Conservation (phyloP, 2,888 invertebrate genomes). For the Ceramica pisi region DNA sequence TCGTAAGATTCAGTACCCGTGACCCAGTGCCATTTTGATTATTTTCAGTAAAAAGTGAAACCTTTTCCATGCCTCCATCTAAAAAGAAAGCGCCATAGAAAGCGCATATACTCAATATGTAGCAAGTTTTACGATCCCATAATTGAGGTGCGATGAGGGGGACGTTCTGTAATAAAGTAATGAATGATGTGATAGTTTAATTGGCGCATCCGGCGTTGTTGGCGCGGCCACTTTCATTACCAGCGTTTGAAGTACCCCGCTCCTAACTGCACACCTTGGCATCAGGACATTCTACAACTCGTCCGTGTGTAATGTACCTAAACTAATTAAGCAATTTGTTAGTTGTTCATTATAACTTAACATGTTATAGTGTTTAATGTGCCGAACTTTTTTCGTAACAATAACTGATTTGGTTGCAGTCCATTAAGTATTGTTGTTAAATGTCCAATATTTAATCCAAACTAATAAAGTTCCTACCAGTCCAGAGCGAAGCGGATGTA, state of each 20-base stretch:
- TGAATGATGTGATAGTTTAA: slow-evolving; percentile 86
- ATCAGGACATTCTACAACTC: slow-evolving; percentile 72
- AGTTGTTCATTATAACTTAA: slow-evolving; percentile 49
- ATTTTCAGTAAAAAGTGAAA: background rate
- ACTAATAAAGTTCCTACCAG: background rate
- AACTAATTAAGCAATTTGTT: slow-evolving; percentile 70
- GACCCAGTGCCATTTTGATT: background rate
- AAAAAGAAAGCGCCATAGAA: slow-evolving; percentile 10
- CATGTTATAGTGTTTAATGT: slow-evolving; percentile 46
- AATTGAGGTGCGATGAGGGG: slow-evolving; percentile 72
- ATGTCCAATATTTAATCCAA: slow-evolving; percentile 2
- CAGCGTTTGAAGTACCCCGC: slow-evolving; percentile 79
- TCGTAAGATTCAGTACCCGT: too few relatives aligned
- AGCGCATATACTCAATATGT: slow-evolving; percentile 58
- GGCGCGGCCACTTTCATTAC: slow-evolving; percentile 73
- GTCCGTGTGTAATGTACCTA: slow-evolving; percentile 67
- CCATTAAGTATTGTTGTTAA: slow-evolving; percentile 36
- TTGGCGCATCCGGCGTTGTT: slow-evolving; percentile 82
- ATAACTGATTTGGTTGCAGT: slow-evolving; percentile 45
- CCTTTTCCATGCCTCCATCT: background rate
- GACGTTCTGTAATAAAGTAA: slow-evolving; percentile 81
- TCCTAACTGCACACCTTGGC: slow-evolving; percentile 76
- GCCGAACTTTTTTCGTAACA: slow-evolving; percentile 26
- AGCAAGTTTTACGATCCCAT: slow-evolving; percentile 63
- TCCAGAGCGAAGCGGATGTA: too few relatives aligned